Evolutionary conservation across 2,113 vertebrate species (phyloP), one percentile per base, ranked within the genome.

Genomic region (Neolamprologus variostigma): DNA sequence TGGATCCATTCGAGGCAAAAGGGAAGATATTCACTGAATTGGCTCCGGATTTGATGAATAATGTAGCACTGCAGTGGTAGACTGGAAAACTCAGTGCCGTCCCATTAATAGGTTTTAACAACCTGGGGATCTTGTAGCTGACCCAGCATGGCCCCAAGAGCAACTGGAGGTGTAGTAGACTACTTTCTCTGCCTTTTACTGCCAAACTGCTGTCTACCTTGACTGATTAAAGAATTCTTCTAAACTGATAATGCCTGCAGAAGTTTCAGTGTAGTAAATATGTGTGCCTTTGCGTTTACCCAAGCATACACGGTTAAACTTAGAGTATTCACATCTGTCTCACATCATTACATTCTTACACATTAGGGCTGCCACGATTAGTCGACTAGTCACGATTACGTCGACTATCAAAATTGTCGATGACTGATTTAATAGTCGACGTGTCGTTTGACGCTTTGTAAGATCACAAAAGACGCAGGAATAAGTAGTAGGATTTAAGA

Each of bases 71-170:
- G 91, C 93, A 86, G 93, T 86, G 92, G 86, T 93, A 88, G 89
- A 82, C 45, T 53, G 90, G 85, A 91, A 81, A 84, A 93, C 83
- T 90, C 87, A 83, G 87, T 81, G 17, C 90, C 86, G 86, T 90
- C 88, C 91, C 92, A 93, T 90, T 95, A 95, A 96, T 95, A 89
- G 94, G 84, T 94, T 95, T 96, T 94, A 95, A 95, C 95, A 95
- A 95, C 85, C 90, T 94, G 90, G 89, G 79, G 84, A 89, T 91
- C 91, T 93, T 92, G 91, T 91, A 94, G 93, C 93, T 95, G 93
- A 92, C 92, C 94, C 88, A 71, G 90, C 92, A 87, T 63, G 73
- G 91, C 88, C 90, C 89, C 86, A 26, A 89, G 87, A 85, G 86
- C 82, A 91, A 87, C 87, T 84, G 81, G 71, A 85, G 92, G 89